Conservation (phyloP, 2,888 invertebrate genomes). For the Tachina lurida region DNA sequence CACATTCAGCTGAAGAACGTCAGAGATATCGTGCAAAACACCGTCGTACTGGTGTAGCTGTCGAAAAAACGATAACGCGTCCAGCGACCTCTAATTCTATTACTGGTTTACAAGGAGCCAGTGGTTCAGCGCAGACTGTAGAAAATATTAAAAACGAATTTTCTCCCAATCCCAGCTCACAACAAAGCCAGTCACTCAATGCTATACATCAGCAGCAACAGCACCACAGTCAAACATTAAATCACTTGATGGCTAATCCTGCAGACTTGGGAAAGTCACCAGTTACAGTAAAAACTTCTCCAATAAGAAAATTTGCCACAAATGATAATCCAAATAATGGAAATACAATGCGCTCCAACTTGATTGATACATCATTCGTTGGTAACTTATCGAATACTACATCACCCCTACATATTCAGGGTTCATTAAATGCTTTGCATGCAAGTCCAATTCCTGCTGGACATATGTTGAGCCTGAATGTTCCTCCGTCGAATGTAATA, state of each 20-base stretch:
- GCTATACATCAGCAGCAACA: conserved; percentile 48
- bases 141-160: conserved; percentile 67
- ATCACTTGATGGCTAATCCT: conserved; percentile 48
- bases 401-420: conserved; percentile 63
- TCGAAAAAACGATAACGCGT: conserved; percentile 46
- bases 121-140: conserved; percentile 46
- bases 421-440: conserved; percentile 50
- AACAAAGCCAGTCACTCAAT: conserved; percentile 57
- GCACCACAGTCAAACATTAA: conserved; percentile 48
- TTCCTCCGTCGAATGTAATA: conserved; percentile 30
- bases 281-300: conserved; percentile 59
- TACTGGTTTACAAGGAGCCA: neutral
- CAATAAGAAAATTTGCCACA: conserved; percentile 57
- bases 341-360: conserved; percentile 53
- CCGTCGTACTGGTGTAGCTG: conserved; percentile 80
- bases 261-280: conserved; percentile 62
- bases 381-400: conserved; percentile 53
- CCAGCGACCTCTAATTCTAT: conserved; percentile 15
- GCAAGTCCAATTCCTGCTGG: conserved; percentile 59
- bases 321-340: conserved; percentile 53
- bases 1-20: conserved; percentile 95
- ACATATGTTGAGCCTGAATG: conserved; percentile 56
- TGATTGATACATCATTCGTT: conserved; percentile 54
- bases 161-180: conserved; percentile 51
- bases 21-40: conserved; percentile 90